Conservation (phyloP, 2,888 invertebrate genomes). For the Cerceris ruficornis region DNA sequence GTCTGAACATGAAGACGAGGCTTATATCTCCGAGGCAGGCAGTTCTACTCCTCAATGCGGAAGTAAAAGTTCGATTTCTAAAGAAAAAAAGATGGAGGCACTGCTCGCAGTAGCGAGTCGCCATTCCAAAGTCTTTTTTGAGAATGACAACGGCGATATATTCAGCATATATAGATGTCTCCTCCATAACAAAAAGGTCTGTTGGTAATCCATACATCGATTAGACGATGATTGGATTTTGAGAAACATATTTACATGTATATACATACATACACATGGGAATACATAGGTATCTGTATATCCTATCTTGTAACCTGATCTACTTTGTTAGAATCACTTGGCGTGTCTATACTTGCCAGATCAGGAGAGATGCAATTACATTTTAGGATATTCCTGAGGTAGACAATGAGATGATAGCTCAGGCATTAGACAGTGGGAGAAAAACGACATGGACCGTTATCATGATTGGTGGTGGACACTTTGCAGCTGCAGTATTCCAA, state of each 20-base stretch:
- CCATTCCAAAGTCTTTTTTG: constrained; percentile 90
- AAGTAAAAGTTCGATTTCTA: constrained; percentile 31
- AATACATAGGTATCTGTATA: constrained; percentile 34
- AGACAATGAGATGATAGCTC: constrained; percentile 75
- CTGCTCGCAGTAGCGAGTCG: constrained; percentile 81
- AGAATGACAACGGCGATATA: constrained; percentile 86
- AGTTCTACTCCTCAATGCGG: constrained; percentile 73
- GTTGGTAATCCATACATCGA: constrained; percentile 28
- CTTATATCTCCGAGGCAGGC: constrained; percentile 65
- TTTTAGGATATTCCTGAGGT: constrained; percentile 82
- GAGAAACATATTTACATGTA: constrained; percentile 10
- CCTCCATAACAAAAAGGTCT: constrained; percentile 88
- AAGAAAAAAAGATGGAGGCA: constrained; percentile 68
- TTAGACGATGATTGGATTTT: constrained; percentile 14
- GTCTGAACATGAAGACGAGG: constrained; percentile 80
- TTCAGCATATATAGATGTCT: constrained; percentile 90
- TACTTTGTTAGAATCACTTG: constrained; percentile 65
- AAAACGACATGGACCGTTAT: constrained; percentile 88
- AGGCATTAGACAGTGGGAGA: constrained; percentile 76
- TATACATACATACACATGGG: constrained; percentile 3
- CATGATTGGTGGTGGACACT: constrained; percentile 93
- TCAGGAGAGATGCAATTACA: constrained; percentile 66
- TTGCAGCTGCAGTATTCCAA: constrained; percentile 88
- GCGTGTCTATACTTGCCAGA: constrained; percentile 63
- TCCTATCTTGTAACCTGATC: constrained; percentile 61